Conservation (phyloP, 2,797 vertebrate species). For the Balearica regulorum region DNA sequence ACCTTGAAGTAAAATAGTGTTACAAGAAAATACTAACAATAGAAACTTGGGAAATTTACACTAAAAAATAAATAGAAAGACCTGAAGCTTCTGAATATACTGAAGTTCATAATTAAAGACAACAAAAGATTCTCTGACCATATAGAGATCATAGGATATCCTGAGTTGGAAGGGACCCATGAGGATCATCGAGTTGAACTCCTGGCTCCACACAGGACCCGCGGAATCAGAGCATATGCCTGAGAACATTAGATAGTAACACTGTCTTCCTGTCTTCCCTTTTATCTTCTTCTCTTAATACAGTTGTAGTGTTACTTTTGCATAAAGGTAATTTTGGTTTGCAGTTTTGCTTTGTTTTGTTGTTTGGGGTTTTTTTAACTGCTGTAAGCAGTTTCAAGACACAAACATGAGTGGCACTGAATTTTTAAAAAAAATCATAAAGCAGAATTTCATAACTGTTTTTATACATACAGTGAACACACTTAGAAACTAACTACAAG, state of each 20-base stretch:
- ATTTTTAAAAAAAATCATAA: background rate
- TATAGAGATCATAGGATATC: too few relatives aligned
- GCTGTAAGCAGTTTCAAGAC: background rate
- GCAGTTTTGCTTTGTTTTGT: background rate
- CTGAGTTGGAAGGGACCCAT: too few relatives aligned
- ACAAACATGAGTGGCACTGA: background rate
- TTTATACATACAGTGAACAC: background rate
- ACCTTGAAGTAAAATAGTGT: background rate
- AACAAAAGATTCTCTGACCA: background rate
- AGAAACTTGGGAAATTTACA: background rate
- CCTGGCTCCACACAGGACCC: too few relatives aligned
- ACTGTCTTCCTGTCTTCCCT: background rate
- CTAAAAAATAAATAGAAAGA: background rate
- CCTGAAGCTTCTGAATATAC: background rate
- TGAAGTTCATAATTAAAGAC: background rate
- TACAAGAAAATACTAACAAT: background rate
- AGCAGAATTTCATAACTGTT: background rate
- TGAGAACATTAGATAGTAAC: background rate
- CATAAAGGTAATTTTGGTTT: background rate
- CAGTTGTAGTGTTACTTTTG: background rate
- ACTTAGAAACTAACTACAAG: background rate
- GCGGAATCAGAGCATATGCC: too few relatives aligned
- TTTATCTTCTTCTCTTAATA: background rate
- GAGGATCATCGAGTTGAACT: too few relatives aligned
- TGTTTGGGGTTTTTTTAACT: background rate